Percentiles rank a stretch among this genome's conserved stretches.
Conservation (phyloP, 2,888 invertebrate species). For the Phortica magna region DNA sequence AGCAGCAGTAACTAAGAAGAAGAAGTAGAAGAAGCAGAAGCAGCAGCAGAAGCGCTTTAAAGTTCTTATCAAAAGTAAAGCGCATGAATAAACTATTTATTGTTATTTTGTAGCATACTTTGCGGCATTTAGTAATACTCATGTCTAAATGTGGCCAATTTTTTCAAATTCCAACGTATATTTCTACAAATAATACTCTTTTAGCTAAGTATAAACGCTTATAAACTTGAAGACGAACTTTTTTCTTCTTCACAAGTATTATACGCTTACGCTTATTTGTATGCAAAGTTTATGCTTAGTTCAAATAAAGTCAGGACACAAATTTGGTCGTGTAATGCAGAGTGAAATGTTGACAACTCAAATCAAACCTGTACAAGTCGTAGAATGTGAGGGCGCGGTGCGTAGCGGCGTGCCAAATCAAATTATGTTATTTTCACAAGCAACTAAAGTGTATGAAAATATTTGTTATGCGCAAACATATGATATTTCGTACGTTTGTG, state of each 20-base stretch:
- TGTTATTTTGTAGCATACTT: background rate
- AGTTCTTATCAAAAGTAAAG: background rate
- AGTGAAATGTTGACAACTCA: slow-evolving; percentile 41
- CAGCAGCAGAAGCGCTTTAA: background rate
- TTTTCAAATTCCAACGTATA: too few species aligned
- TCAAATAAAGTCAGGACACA: background rate
- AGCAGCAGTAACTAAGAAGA: background rate
- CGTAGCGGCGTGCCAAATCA: slow-evolving; percentile 47
- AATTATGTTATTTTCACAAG: slow-evolving; percentile 67
- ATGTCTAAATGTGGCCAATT: background rate
- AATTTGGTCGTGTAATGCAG: background rate
- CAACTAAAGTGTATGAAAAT: slow-evolving; percentile 65
- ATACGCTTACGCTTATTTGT: background rate
- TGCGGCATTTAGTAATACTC: background rate
- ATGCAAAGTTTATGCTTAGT: background rate
- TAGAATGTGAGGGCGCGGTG: background rate
- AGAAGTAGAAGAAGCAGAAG: background rate
- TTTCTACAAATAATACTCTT: too few species aligned
- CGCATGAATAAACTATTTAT: slow-evolving; percentile 14
- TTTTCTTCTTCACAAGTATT: background rate
- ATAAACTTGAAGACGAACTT: background rate
- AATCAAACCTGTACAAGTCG: slow-evolving; percentile 39
- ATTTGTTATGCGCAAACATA: slow-evolving; percentile 63
- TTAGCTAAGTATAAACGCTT: background rate
- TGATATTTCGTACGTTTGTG: slow-evolving; percentile 46